phyloP scores from a whole-genome alignment of 2,113 vertebrate genomes.

The Hippocampus zosterae region DNA sequence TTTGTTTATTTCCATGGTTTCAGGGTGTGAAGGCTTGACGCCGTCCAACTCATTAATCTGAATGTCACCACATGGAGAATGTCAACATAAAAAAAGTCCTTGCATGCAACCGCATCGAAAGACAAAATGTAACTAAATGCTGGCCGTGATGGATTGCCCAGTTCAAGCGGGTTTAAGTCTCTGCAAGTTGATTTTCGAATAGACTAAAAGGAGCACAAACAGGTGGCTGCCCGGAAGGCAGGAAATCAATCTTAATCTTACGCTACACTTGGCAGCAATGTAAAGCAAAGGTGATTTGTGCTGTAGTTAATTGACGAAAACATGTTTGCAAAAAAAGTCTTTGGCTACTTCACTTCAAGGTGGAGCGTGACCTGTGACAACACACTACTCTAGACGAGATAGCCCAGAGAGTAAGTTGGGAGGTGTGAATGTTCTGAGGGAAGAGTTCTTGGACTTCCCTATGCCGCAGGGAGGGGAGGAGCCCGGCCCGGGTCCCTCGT shows the following conservation, averaged over 20 bases:
- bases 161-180: constrained; percentile 24
- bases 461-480: no score
- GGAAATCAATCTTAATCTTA: constrained; percentile 41
- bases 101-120: constrained; percentile 16
- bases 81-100: neutral
- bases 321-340: constrained; percentile 12
- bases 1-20: neutral
- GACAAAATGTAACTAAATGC: constrained; percentile 12
- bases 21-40: constrained; percentile 7
- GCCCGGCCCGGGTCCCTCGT: no score
- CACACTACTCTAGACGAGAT: constrained; percentile 23
- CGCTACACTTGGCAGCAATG: constrained; percentile 31
- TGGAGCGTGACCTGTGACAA: constrained; percentile 14
- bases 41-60: constrained; percentile 9
- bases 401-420: constrained; percentile 22
- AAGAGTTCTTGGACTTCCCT: constrained; percentile 9
- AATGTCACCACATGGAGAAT: constrained; percentile 7
- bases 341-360: constrained; percentile 25
- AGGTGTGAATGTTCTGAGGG: constrained; percentile 16
- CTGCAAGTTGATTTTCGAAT: constrained; percentile 31
- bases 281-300: constrained; percentile 30
- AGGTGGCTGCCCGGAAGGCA: constrained; percentile 50
- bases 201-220: constrained; percentile 43
- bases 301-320: constrained; percentile 50
- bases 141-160: constrained; percentile 30